Conservation (phyloP, 2,888 invertebrate genomes). For the Pterobdella sp. region DNA sequence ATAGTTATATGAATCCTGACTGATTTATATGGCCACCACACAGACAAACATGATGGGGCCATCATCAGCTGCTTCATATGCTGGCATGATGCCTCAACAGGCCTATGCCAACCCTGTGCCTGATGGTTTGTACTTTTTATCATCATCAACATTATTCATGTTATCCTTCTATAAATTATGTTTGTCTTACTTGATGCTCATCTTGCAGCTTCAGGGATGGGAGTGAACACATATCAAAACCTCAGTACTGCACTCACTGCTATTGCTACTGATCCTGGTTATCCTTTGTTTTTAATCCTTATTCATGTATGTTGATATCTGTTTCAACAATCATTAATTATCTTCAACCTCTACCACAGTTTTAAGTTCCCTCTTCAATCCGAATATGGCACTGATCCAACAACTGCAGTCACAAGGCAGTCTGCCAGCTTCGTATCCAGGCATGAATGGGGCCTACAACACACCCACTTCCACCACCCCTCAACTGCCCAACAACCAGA, state of each 20-base stretch:
- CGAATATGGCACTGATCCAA: constrained; percentile 28
- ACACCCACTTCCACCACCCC: neutral
- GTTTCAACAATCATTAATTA: constrained; percentile 1
- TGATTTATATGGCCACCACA: neutral
- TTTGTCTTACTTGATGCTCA: too few species aligned
- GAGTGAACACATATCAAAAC: constrained; percentile 19
- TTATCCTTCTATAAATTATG: too few species aligned
- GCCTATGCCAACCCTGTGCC: too few species aligned
- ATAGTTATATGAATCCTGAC: neutral
- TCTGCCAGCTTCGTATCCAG: neutral
- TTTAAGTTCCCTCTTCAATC: constrained; percentile 25
- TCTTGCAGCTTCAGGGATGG: neutral
- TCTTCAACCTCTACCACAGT: constrained; percentile 1
- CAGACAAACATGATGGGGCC: neutral
- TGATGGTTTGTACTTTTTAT: too few species aligned
- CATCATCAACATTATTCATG: too few species aligned
- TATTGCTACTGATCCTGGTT: constrained; percentile 29
- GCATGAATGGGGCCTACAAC: too few species aligned
- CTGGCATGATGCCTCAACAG: too few species aligned
- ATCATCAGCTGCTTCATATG: neutral
- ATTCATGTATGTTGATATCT: neutral
- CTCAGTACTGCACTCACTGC: constrained; percentile 25
- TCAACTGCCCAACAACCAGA: constrained; percentile 14
- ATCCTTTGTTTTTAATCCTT: neutral
- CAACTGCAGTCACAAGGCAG: constrained; percentile 18